Percentiles rank a stretch among this genome's conserved stretches.
Conservation (phyloP, 2,888 invertebrate genomes). For the Eutolmus rufibarbis region DNA sequence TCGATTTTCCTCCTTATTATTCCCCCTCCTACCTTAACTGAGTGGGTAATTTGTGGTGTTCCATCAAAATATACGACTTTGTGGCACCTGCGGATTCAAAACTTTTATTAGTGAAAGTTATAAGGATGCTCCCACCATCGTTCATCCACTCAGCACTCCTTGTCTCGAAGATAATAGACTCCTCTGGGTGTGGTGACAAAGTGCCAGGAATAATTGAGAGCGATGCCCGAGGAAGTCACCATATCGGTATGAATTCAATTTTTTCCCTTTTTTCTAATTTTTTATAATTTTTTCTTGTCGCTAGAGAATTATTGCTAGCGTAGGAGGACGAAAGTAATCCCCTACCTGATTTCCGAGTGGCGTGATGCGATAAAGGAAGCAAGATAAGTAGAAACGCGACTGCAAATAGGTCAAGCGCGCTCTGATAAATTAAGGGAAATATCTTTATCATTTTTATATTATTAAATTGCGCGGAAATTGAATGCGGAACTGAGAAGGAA, state of each 20-base stretch:
- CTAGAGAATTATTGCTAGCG: not conserved
- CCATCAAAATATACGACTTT: constrained; percentile 46
- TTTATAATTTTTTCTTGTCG: not conserved
- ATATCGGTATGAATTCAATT: not conserved
- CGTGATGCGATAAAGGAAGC: not conserved
- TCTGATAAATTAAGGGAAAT: not conserved
- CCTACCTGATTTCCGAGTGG: not conserved
- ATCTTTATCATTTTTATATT: not conserved
- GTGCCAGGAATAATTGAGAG: not conserved
- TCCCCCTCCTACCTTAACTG: not conserved
- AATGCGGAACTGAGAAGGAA: not conserved
- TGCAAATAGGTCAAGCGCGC: not conserved
- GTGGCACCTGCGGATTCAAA: constrained; percentile 47
- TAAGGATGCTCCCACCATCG: not conserved
- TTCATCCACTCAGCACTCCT: not conserved
- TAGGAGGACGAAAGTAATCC: not conserved
- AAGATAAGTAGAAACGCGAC: not conserved
- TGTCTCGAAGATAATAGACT: not conserved
- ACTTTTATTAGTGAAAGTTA: constrained; percentile 24
- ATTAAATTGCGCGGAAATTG: not conserved
- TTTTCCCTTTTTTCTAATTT: not conserved
- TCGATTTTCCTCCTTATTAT: not conserved
- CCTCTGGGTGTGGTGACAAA: not conserved
- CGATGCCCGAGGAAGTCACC: not conserved
- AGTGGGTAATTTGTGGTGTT: constrained; percentile 43